Percentiles rank a stretch among this genome's conserved stretches.
Evolutionary conservation across 92 coral and sea anemone species (phyloP).

Genomic region (Phenganax marumi): DNA sequence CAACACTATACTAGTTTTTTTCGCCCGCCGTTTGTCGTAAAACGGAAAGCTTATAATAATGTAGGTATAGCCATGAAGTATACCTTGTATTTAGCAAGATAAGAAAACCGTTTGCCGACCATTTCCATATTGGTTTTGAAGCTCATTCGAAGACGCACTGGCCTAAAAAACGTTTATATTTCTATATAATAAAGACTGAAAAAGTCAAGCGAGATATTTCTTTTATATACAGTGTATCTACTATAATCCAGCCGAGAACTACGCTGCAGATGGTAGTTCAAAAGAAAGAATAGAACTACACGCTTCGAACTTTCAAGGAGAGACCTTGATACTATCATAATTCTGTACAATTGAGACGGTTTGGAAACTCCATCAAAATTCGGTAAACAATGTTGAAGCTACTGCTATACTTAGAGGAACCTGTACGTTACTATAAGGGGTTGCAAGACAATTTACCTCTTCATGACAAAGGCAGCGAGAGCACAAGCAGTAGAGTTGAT

Average conservation of each 20-base stretch:
- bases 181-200: not conserved
- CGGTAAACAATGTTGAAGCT: too few species aligned
- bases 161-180: conserved; percentile 47
- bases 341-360: too few species aligned
- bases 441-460: conserved; percentile 56
- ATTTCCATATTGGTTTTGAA: conserved; percentile 82
- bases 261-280: too few species aligned
- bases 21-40: not conserved
- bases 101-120: conserved; percentile 80
- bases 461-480: conserved; percentile 69
- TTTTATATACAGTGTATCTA: too few species aligned
- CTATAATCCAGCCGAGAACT: too few species aligned
- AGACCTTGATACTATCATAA: too few species aligned
- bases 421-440: too few species aligned
- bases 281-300: too few species aligned
- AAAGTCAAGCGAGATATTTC: not conserved
- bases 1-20: not conserved
- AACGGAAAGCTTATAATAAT: not conserved
- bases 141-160: conserved; percentile 75
- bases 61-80: not conserved
- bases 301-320: too few species aligned
- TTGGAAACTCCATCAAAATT: too few species aligned
- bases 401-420: too few species aligned
- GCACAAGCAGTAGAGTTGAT: conserved; percentile 74
- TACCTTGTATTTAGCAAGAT: conserved; percentile 75